Percentiles rank a stretch among this genome's conserved stretches.
phyloP scores from a whole-genome alignment of 2,888 invertebrate species.

The Agonopterix heracliana region DNA sequence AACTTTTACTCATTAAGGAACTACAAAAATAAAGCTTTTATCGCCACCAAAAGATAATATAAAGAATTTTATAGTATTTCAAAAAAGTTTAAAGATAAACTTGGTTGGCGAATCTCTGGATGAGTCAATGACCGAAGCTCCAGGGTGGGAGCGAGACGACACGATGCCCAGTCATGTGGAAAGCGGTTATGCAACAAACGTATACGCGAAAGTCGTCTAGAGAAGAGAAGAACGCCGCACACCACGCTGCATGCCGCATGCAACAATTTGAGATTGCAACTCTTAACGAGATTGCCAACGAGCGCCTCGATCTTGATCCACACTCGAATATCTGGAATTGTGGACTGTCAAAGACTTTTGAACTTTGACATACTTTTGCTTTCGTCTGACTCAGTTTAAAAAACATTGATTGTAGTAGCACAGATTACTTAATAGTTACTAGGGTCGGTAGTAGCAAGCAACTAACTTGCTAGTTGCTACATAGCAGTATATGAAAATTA shows the following conservation, averaged over 20 bases:
- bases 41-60: not conserved
- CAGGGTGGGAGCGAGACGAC: constrained; percentile 56
- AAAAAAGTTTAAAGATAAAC: constrained; percentile 6
- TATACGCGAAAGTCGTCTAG: constrained; percentile 59
- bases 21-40: not conserved
- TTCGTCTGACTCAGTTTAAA: no score
- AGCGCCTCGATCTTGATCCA: not conserved
- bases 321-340: no score
- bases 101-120: constrained; percentile 48
- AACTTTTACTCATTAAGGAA: not conserved
- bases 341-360: no score
- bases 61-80: not conserved
- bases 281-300: constrained; percentile 9
- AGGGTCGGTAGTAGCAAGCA: no score
- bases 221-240: constrained; percentile 1
- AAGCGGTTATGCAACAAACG: constrained; percentile 70
- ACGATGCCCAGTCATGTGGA: constrained; percentile 61
- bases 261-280: constrained; percentile 8
- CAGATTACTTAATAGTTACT: no score
- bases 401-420: no score
- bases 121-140: constrained; percentile 63
- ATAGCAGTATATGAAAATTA: no score
- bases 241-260: constrained; percentile 4
- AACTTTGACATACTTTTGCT: no score
- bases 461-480: no score